Percentiles rank a stretch among this genome's conserved stretches.
Evolutionary conservation across 2,113 vertebrate species (phyloP).

Genomic region (Tautogolabrus adspersus): DNA sequence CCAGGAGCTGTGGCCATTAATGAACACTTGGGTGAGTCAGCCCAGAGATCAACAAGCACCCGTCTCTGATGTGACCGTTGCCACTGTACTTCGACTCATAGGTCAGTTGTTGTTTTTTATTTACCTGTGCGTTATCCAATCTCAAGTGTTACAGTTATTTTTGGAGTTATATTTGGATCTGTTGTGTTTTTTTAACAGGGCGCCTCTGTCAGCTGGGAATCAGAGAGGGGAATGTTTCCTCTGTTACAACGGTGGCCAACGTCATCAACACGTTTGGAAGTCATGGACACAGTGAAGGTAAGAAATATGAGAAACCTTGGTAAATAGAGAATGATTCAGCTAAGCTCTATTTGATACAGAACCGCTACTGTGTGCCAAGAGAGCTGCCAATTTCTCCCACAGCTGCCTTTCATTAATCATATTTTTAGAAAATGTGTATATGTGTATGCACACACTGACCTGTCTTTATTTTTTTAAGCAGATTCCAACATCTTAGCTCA

Average conservation of each 20-base stretch:
- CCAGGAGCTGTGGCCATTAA: slow-evolving; percentile 93
- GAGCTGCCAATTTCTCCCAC: not conserved
- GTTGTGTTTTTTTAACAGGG: slow-evolving; percentile 78
- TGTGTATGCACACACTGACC: not conserved
- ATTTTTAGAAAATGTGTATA: not conserved
- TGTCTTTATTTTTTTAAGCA: not conserved
- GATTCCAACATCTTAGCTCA: not conserved
- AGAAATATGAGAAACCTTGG: slow-evolving; percentile 16
- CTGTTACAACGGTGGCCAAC: slow-evolving; percentile 88
- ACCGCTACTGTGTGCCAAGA: slow-evolving; percentile 1
- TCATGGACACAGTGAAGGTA: slow-evolving; percentile 93
- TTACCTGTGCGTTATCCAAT: not conserved
- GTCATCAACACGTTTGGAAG: slow-evolving; percentile 90
- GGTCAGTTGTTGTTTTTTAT: slow-evolving; percentile 82
- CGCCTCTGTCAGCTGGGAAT: slow-evolving; percentile 91
- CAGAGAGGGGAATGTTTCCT: slow-evolving; percentile 86
- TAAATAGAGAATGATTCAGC: not conserved
- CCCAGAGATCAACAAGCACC: slow-evolving; percentile 80
- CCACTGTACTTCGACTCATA: slow-evolving; percentile 89
- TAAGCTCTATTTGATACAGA: not conserved
- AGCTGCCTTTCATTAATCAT: not conserved
- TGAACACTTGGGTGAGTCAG: slow-evolving; percentile 93
- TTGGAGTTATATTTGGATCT: not conserved
- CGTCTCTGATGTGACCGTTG: slow-evolving; percentile 86
- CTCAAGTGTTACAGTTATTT: not conserved